Conservation (phyloP, 2,888 invertebrate species). For the Polyploca ridens region DNA sequence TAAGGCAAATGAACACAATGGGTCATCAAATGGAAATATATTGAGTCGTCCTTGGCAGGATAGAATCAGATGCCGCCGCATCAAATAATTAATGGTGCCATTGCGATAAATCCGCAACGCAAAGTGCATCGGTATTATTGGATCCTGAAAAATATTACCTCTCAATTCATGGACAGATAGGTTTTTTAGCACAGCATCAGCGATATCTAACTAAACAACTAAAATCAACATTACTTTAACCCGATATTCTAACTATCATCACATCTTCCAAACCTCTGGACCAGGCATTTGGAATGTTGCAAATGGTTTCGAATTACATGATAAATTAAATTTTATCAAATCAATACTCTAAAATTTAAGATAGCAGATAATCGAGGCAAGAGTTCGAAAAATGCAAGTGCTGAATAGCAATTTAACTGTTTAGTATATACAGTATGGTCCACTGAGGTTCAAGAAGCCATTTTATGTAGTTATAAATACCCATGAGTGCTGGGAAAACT, state of each 20-base stretch:
- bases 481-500: conserved; percentile 73
- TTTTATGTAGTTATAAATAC: conserved; percentile 71
- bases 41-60: conserved; percentile 97
- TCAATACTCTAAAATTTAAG: conserved; percentile 5
- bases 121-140: conserved; percentile 96
- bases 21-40: conserved; percentile 98
- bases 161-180: neutral
- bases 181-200: neutral
- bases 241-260: conserved; percentile 5
- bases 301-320: conserved; percentile 1
- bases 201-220: conserved; percentile 12
- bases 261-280: conserved; percentile 14
- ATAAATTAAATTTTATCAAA: neutral
- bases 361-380: conserved; percentile 28
- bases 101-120: conserved; percentile 96
- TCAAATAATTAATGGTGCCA: conserved; percentile 97
- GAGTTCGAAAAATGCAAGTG: conserved; percentile 55
- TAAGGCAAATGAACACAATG: conserved; percentile 97
- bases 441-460: conserved; percentile 60
- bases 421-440: conserved; percentile 60
- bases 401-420: conserved; percentile 53
- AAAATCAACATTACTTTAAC: conserved; percentile 9
- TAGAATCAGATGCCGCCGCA: conserved; percentile 96
- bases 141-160: conserved; percentile 84
- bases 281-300: conserved; percentile 9